Evolutionary conservation across 2,888 invertebrate genomes (phyloP), one percentile per base, ranked within the genome.

Genomic region (Oxycera nigricornis): DNA sequence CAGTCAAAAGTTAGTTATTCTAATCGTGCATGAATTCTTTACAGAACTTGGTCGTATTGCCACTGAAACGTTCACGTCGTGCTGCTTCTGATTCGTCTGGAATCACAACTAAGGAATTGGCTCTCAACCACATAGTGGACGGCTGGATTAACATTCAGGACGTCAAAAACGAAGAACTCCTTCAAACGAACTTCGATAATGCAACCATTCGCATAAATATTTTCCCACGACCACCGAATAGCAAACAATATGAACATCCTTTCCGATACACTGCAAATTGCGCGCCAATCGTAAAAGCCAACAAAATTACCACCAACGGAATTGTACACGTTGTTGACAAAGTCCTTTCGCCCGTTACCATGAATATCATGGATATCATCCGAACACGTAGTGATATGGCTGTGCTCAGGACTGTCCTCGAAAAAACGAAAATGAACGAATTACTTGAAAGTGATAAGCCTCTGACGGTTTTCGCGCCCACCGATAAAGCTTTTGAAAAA

Each of bases 381-480:
- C 85, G 86, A 0, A 84, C 86, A 73, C 88, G 90, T 77, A 85
- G 87, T 0, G 88, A 90, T 79, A 87, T 91, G 80, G 87, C 88
- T 28, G 88, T 87, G 62, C 87, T 92, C 79, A 82, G 82, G 41
- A 83, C 84, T 1, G 82, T 89, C 59, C 81, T 91, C 76, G 88
- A 89, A 77, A 88, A 87, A 77, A 88, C 89, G 39, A 88, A 88
- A 65, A 81, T 91, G 17, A 86, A 86, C 46, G 86, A 87, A 74
- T 82, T 87, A 70, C 83, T 92, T 76, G 86, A 88, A 72, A 88
- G 86, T 1, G 80, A 83, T 3, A 83, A 83, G 82, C 91, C 85
- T 31, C 89, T 85, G 79, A 92, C 92, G 0, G 82, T 92, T 24
- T 89, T 92, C 79, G 91, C 91, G 28, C 91, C 90, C 55, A 88